phyloP scores from a whole-genome alignment of 35 echinoderm and acorn worm genomes.

The Lytechinus variegatus region DNA sequence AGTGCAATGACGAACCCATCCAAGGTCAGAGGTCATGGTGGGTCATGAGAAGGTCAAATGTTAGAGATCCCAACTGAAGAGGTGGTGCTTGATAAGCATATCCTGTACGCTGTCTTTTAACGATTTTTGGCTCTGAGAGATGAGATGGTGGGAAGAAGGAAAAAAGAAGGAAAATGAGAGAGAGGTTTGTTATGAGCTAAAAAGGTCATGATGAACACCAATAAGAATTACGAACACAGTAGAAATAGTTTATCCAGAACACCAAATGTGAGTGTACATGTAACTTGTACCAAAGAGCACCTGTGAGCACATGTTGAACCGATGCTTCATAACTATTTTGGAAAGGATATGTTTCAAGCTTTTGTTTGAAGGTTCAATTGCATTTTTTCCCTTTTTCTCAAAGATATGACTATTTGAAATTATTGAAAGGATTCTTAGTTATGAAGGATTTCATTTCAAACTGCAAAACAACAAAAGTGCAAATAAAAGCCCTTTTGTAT shows the following conservation, averaged over 20 bases:
- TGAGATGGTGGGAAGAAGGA: neutral
- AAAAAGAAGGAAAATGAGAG: neutral
- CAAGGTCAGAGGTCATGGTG: constrained; percentile 34
- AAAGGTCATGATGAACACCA: neutral
- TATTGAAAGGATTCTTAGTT: no score
- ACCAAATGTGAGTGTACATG: no score
- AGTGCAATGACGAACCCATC: neutral
- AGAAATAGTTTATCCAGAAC: neutral
- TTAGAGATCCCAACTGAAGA: constrained; percentile 99
- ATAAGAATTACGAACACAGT: neutral
- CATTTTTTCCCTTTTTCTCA: no score
- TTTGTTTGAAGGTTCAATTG: no score
- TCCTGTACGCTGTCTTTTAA: constrained; percentile 99
- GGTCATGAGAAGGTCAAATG: constrained; percentile 51
- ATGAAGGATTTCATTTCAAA: no score
- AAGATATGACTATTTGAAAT: no score
- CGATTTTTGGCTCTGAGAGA: constrained; percentile 71
- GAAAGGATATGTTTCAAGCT: no score
- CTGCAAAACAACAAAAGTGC: no score
- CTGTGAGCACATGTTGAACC: no score
- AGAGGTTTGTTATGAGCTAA: neutral
- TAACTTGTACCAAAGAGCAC: no score
- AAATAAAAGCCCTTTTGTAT: no score
- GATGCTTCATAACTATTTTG: no score
- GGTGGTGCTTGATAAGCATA: constrained; percentile 99